Percentiles rank a stretch among this genome's conserved stretches.
phyloP scores from a whole-genome alignment of 2,113 vertebrate species.

The Cariama cristata region DNA sequence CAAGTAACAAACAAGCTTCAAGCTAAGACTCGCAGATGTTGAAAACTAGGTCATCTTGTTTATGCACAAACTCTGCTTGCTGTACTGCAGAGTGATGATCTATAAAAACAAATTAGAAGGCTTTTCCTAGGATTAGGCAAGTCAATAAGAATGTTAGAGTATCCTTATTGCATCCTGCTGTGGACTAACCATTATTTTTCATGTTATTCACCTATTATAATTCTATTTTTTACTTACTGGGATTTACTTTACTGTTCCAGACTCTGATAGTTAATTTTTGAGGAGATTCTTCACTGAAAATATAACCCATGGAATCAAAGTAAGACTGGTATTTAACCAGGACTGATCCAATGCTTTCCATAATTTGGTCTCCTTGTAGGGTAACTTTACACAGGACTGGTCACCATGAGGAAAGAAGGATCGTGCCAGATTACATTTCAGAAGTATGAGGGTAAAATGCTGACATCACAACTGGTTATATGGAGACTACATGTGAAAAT shows the following conservation, averaged over 20 bases:
- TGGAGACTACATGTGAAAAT: not conserved
- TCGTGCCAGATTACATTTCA: not conserved
- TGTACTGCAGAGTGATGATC: not conserved
- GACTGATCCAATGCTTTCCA: not conserved
- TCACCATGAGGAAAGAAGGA: not conserved
- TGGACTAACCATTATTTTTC: not conserved
- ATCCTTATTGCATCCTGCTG: not conserved
- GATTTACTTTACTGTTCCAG: not conserved
- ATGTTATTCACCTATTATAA: not conserved
- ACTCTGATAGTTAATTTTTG: not conserved
- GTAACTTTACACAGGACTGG: not conserved
- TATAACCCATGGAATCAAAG: not conserved
- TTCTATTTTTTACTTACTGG: not conserved
- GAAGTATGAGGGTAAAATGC: not conserved
- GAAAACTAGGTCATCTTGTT: conserved; percentile 74
- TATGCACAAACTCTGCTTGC: conserved; percentile 39
- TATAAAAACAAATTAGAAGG: conserved; percentile 34
- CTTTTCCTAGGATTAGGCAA: conserved; percentile 1
- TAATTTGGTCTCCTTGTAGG: not conserved
- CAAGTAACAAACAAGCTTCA: conserved; percentile 69
- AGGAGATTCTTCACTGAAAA: not conserved
- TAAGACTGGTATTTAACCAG: not conserved
- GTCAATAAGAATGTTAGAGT: conserved; percentile 19
- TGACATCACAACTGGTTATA: not conserved
- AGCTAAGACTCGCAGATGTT: conserved; percentile 69